These are phyloP conservation scores for Strigamia crassipes DNA, from an alignment of 2,888 invertebrate species.

Conservation along the genomic window DNA sequence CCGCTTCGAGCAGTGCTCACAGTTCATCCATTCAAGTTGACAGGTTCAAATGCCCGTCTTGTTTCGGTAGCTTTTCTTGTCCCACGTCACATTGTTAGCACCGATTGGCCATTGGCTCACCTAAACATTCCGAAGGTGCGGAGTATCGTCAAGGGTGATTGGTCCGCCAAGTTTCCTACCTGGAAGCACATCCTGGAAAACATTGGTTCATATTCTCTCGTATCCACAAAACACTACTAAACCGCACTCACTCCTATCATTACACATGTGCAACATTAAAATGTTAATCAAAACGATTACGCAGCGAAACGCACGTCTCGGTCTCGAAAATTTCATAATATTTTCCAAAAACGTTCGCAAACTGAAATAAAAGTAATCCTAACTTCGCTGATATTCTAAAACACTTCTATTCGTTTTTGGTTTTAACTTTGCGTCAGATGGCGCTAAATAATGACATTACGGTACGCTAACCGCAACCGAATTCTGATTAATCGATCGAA, in stretches of 20 bases:
- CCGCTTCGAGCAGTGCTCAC: not conserved
- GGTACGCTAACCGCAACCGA: not conserved
- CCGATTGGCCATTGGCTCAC: not conserved
- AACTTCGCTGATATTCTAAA: too few species aligned
- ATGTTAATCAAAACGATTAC: not conserved
- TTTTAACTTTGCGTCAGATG: not conserved
- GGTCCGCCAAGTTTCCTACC: not conserved
- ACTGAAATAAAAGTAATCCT: too few species aligned
- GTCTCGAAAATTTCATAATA: too few species aligned
- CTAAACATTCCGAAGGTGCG: not conserved
- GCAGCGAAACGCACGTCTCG: not conserved
- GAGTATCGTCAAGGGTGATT: slow-evolving; percentile 24
- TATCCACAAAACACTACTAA: not conserved
- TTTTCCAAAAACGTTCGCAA: too few species aligned
- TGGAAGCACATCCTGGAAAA: not conserved
- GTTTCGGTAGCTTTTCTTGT: not conserved
- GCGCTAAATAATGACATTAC: not conserved
- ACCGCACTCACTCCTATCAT: not conserved
- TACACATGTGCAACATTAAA: not conserved
- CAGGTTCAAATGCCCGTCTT: not conserved
- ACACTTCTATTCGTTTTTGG: too few species aligned
- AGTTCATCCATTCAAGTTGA: not conserved
- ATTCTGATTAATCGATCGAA: slow-evolving; percentile 4
- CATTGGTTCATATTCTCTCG: not conserved
- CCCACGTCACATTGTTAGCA: slow-evolving; percentile 1